These are phyloP conservation scores for Anorthoa munda DNA, from an alignment of 2,888 invertebrate genomes.

Conservation along the genomic window DNA sequence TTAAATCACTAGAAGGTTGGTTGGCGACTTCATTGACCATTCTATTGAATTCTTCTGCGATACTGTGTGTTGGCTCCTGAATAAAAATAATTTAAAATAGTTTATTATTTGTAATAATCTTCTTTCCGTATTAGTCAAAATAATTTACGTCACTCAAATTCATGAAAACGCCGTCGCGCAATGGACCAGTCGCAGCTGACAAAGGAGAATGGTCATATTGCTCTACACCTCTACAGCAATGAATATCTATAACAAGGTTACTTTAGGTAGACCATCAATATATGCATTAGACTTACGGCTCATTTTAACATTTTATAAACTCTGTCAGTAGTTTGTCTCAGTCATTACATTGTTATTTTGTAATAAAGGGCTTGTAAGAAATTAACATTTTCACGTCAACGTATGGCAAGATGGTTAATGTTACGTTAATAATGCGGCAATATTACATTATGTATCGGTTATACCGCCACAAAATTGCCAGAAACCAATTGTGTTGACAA, in stretches of 20 bases:
- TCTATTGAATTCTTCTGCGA: constrained; percentile 88
- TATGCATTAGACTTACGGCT: neutral
- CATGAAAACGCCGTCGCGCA: neutral
- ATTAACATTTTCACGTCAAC: too few relatives aligned
- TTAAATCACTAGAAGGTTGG: constrained; percentile 81
- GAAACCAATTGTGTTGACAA: too few relatives aligned
- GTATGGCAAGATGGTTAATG: too few relatives aligned
- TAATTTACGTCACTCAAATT: neutral
- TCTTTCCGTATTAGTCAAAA: neutral
- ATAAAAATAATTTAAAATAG: constrained; percentile 39
- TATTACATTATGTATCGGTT: too few relatives aligned
- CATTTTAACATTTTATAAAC: too few relatives aligned
- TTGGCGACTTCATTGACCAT: constrained; percentile 86
- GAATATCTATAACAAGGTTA: constrained; percentile 14
- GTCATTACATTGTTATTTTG: too few relatives aligned
- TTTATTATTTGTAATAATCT: constrained; percentile 24
- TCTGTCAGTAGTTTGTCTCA: too few relatives aligned
- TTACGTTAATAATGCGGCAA: too few relatives aligned
- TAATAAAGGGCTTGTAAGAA: too few relatives aligned
- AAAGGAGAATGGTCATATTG: neutral
- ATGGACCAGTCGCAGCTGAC: neutral
- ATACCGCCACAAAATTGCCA: too few relatives aligned
- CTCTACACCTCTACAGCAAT: constrained; percentile 12
- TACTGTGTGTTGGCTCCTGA: constrained; percentile 82
- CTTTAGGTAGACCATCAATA: constrained; percentile 4